Conservation (phyloP, 2,113 vertebrate genomes). For the Channa maculata region DNA sequence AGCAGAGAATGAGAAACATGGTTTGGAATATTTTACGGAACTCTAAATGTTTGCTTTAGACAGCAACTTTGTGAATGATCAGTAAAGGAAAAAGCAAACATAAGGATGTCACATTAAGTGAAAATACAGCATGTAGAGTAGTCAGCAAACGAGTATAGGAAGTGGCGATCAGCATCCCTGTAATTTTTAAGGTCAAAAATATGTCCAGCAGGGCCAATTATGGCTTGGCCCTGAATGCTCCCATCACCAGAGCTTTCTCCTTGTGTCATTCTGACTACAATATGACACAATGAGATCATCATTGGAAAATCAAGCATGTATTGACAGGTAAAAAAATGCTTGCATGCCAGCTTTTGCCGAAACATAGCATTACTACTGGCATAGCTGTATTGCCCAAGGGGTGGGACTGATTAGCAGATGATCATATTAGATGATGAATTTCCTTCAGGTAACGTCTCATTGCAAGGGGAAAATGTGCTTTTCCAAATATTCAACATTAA, state of each 20-base stretch:
- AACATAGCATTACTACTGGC: constrained; percentile 40
- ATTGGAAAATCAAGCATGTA: constrained; percentile 38
- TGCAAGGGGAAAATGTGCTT: background rate
- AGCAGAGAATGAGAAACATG: constrained; percentile 18
- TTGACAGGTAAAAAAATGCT: constrained; percentile 34
- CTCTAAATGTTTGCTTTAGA: constrained; percentile 13
- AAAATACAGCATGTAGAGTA: background rate
- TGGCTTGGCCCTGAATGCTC: background rate
- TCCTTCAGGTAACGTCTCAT: constrained; percentile 30
- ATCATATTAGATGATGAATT: constrained; percentile 29
- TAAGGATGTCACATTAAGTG: background rate
- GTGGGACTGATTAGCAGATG: constrained; percentile 8
- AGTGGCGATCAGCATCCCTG: background rate
- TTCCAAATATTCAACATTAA: constrained; percentile 7
- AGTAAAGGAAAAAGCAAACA: constrained; percentile 8
- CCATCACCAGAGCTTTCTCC: background rate
- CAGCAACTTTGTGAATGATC: constrained; percentile 24
- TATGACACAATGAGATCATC: constrained; percentile 11
- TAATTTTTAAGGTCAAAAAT: background rate
- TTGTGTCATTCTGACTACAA: too few relatives aligned
- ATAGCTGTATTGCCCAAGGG: background rate
- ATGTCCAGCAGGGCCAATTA: background rate
- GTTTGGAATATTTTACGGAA: constrained; percentile 26
- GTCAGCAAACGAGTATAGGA: background rate
- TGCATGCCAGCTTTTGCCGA: constrained; percentile 26